A percentile compares a stretch with the other conserved stretches of the same genome.
Conservation (phyloP, 2,797 vertebrate species). For the Sorex maritimensis region DNA sequence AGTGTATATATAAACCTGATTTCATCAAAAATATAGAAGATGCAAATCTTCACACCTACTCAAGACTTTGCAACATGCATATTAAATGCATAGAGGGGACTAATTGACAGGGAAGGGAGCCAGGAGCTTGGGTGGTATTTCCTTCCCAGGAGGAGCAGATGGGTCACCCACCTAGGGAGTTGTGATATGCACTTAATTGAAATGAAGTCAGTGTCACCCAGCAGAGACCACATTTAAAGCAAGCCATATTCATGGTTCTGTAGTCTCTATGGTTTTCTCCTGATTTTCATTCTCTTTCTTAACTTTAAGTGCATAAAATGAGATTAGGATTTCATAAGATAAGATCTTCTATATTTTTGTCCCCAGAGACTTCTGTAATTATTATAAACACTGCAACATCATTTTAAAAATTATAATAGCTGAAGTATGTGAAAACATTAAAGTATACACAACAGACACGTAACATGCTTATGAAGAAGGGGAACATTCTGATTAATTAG, state of each 20-base stretch:
- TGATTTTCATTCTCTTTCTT: constrained; percentile 41
- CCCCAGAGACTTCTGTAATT: background rate
- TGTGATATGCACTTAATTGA: constrained; percentile 75
- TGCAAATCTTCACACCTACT: constrained; percentile 39
- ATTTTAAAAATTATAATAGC: constrained; percentile 21
- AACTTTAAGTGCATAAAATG: background rate
- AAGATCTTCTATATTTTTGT: constrained; percentile 40
- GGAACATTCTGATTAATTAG: constrained; percentile 33
- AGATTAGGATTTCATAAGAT: constrained; percentile 34
- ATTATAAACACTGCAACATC: constrained; percentile 2
- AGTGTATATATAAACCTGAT: constrained; percentile 1
- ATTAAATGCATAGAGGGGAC: constrained; percentile 59
- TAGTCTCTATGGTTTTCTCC: constrained; percentile 33
- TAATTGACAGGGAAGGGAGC: constrained; percentile 64
- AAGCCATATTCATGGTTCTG: background rate
- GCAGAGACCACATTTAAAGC: constrained; percentile 47
- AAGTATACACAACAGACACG: background rate
- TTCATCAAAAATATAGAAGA: background rate
- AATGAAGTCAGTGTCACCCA: constrained; percentile 72
- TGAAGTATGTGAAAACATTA: background rate
- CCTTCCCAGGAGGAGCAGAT: constrained; percentile 71
- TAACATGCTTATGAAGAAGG: constrained; percentile 42
- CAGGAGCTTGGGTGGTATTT: constrained; percentile 55
- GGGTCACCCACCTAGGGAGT: constrained; percentile 53
- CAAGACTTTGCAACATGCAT: background rate